These are phyloP conservation scores for Hydroisotoma schaefferi DNA, from an alignment of 2,888 invertebrate species.

Conservation along the genomic window DNA sequence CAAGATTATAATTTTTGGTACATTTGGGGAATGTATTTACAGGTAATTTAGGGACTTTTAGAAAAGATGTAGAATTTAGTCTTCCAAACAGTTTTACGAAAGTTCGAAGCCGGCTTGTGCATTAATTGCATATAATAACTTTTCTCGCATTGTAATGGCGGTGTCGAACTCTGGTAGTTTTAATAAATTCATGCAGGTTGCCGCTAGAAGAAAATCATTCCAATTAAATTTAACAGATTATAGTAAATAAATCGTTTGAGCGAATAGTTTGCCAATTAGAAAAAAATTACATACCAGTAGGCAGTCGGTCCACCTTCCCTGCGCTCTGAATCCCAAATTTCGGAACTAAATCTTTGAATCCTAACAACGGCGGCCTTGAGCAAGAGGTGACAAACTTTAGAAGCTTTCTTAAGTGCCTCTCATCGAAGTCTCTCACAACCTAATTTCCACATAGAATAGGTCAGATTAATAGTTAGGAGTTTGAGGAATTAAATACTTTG, in stretches of 20 bases:
- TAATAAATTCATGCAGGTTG: conserved; percentile 96
- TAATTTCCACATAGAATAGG: conserved; percentile 10
- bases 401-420: conserved; percentile 77
- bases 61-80: too few species aligned
- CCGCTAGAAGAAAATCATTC: conserved; percentile 63
- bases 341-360: conserved; percentile 78
- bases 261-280: neutral
- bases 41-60: too few species aligned
- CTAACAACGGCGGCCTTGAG: conserved; percentile 90
- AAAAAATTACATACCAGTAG: conserved; percentile 58
- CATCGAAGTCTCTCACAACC: conserved; percentile 75
- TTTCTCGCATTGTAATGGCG: conserved; percentile 71
- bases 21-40: too few species aligned
- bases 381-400: conserved; percentile 98
- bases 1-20: too few species aligned
- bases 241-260: neutral
- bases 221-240: neutral
- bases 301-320: conserved; percentile 83
- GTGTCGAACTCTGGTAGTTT: conserved; percentile 88
- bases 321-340: conserved; percentile 94
- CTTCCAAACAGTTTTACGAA: conserved; percentile 31
- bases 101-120: conserved; percentile 95
- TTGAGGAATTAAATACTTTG: neutral
- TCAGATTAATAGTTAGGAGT: too few species aligned
- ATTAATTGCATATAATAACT: conserved; percentile 88